These are phyloP conservation scores for Caradrina kadenii DNA, from an alignment of 2,888 invertebrate species.

Conservation along the genomic window DNA sequence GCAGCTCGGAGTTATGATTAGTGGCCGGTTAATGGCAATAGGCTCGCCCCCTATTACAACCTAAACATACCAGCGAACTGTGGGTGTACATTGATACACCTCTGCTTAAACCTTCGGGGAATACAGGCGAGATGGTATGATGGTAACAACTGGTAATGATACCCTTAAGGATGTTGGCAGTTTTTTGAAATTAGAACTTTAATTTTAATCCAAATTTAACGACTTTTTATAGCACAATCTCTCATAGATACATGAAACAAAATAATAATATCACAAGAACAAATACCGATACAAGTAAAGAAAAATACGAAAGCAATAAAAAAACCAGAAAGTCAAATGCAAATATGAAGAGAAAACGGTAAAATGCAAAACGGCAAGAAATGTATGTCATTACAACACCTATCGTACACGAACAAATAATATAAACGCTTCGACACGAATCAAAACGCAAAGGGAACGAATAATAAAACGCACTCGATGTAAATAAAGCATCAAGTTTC, in stretches of 20 bases:
- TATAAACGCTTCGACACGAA: constrained; percentile 14
- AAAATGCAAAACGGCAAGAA: neutral
- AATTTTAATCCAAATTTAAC: no score
- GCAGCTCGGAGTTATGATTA: no score
- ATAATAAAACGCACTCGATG: constrained; percentile 24
- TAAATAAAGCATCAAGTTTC: constrained; percentile 33
- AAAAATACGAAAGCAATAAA: neutral
- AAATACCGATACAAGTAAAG: neutral
- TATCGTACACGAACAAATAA: neutral
- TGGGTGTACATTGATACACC: no score
- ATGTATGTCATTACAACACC: neutral
- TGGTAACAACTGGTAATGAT: neutral
- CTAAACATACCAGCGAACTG: no score
- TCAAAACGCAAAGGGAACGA: constrained; percentile 12
- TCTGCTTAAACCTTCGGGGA: no score
- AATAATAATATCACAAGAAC: neutral
- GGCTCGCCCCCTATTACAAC: no score
- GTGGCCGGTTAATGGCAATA: no score
- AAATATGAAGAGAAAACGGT: neutral
- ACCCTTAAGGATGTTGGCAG: neutral
- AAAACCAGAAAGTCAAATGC: neutral
- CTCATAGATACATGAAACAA: neutral
- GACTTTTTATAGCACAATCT: neutral
- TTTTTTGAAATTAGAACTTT: neutral
- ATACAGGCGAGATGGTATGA: no score